A percentile compares a stretch with the other conserved stretches of the same genome.
phyloP scores from a whole-genome alignment of 2,888 invertebrate species.

The Agrotis ipsilon region DNA sequence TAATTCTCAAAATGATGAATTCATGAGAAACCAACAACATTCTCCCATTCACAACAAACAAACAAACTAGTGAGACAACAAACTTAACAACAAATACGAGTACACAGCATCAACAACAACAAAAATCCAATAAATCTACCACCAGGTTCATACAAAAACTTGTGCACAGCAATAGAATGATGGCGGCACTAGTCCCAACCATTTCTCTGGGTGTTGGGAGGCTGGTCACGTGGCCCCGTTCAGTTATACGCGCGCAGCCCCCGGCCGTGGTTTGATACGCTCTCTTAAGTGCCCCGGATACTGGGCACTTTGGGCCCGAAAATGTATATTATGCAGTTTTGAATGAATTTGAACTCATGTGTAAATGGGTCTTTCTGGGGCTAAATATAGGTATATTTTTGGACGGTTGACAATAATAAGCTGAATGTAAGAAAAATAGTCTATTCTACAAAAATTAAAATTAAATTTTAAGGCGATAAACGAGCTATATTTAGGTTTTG shows the following conservation, averaged over 20 bases:
- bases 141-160: conserved; percentile 30
- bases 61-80: too few species aligned
- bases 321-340: conserved; percentile 6
- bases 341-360: conserved; percentile 5
- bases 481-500: too few species aligned
- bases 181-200: conserved; percentile 57
- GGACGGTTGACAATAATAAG: too few species aligned
- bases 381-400: neutral
- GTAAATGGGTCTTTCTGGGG: neutral
- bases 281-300: conserved; percentile 62
- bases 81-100: neutral
- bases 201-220: conserved; percentile 68
- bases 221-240: conserved; percentile 80
- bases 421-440: too few species aligned
- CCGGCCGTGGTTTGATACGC: conserved; percentile 73
- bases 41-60: neutral
- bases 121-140: conserved; percentile 24
- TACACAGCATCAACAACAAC: conserved; percentile 6
- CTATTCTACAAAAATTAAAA: too few species aligned
- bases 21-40: neutral
- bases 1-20: too few species aligned
- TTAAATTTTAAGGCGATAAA: too few species aligned
- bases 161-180: conserved; percentile 39
- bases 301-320: conserved; percentile 32
- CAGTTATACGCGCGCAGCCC: conserved; percentile 78